phyloP scores from a whole-genome alignment of 2,797 vertebrate genomes.

The Lacerta agilis region DNA sequence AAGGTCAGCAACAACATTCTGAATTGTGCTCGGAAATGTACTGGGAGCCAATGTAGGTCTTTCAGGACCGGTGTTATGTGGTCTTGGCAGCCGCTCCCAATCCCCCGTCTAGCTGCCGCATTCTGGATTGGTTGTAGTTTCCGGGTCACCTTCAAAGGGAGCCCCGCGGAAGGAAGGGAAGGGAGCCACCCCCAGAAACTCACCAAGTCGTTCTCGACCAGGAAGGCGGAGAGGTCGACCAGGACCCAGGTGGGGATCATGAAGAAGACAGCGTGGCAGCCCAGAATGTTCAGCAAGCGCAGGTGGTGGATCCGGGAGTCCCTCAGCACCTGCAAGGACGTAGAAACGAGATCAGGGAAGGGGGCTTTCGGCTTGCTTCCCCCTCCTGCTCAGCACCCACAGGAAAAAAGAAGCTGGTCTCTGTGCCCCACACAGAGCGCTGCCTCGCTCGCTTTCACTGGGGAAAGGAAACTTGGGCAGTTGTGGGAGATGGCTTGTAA shows the following conservation, averaged over 20 bases:
- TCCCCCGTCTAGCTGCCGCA: too few relatives aligned
- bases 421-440: not conserved
- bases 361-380: not conserved
- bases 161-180: too few relatives aligned
- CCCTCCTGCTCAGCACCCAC: not conserved
- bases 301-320: constrained; percentile 94
- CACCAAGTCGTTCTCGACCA: constrained; percentile 93
- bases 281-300: constrained; percentile 91
- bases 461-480: not conserved
- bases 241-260: constrained; percentile 98
- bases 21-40: too few relatives aligned
- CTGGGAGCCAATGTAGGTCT: too few relatives aligned
- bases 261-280: constrained; percentile 94
- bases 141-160: too few relatives aligned
- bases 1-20: too few relatives aligned
- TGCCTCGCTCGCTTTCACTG: not conserved
- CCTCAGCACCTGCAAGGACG: constrained; percentile 84
- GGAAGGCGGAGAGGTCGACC: constrained; percentile 93
- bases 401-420: not conserved
- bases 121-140: too few relatives aligned
- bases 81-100: too few relatives aligned
- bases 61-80: too few relatives aligned
- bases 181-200: constrained; percentile 58
- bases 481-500: too few relatives aligned
- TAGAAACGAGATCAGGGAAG: not conserved